Percentiles rank a stretch among this genome's conserved stretches.
These are phyloP conservation scores for Semotilus atromaculatus DNA, from an alignment of 2,797 vertebrate genomes.

Conservation along the genomic window DNA sequence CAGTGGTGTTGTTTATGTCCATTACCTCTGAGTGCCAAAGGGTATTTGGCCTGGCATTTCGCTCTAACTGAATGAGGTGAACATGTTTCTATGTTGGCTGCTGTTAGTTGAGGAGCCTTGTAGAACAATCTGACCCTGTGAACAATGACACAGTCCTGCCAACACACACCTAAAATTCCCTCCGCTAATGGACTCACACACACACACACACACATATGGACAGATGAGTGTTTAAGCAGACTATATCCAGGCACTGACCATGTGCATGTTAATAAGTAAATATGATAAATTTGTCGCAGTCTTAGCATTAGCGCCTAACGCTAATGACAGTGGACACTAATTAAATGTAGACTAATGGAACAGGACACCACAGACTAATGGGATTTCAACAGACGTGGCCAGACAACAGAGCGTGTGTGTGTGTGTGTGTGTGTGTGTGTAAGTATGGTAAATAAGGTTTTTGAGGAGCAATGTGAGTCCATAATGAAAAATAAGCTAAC, in stretches of 20 bases:
- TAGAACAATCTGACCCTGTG: conserved; percentile 23
- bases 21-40: conserved; percentile 6
- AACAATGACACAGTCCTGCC: conserved; percentile 9
- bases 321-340: conserved; percentile 53
- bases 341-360: conserved; percentile 53
- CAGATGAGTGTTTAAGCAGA: not conserved
- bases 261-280: conserved; percentile 27
- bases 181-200: conserved; percentile 2
- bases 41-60: conserved; percentile 31
- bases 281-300: conserved; percentile 37
- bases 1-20: conserved; percentile 14
- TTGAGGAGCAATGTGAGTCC: too few species aligned
- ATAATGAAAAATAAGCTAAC: conserved; percentile 15
- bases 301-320: not conserved
- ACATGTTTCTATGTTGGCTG: conserved; percentile 14
- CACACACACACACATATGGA: not conserved
- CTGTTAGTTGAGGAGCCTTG: conserved; percentile 20
- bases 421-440: not conserved
- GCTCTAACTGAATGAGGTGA: conserved; percentile 29
- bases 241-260: not conserved
- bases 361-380: conserved; percentile 49
- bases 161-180: conserved; percentile 2
- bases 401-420: not conserved
- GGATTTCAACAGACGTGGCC: conserved; percentile 41
- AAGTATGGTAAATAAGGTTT: too few species aligned